Evolutionary conservation across 2,113 vertebrate species (phyloP).

Genomic region (Agelaius phoeniceus): DNA sequence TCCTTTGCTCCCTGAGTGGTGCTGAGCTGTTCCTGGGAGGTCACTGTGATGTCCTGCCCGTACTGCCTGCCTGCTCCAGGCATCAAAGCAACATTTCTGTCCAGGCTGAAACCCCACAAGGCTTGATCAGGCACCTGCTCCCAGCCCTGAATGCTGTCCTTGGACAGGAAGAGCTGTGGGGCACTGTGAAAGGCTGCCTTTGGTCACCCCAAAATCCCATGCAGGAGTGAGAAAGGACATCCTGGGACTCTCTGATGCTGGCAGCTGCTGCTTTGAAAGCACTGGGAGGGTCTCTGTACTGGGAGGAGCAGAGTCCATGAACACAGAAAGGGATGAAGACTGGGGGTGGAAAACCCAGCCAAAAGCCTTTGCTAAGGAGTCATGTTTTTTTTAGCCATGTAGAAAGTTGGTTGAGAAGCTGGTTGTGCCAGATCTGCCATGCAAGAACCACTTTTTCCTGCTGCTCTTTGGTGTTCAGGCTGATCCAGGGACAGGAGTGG

Average conservation of each 20-base stretch:
- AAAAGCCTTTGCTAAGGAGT: neutral
- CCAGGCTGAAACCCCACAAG: neutral
- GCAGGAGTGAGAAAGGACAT: neutral
- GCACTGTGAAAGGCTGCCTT: neutral
- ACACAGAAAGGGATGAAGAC: neutral
- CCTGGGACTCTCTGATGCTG: neutral
- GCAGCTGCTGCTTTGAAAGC: neutral
- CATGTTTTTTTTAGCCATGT: neutral
- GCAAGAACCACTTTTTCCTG: neutral
- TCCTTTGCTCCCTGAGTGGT: neutral
- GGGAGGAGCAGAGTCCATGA: neutral
- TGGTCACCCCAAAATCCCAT: neutral
- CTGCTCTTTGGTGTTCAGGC: neutral
- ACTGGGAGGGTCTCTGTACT: neutral
- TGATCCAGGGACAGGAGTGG: neutral
- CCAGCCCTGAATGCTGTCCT: neutral
- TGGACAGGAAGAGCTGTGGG: neutral
- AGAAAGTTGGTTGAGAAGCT: neutral
- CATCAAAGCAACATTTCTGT: fast-evolving
- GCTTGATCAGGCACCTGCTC: neutral
- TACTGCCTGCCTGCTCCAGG: neutral
- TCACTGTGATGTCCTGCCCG: neutral
- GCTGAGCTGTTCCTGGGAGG: neutral
- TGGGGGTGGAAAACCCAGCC: neutral
- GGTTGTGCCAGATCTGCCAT: neutral